Evolutionary conservation across 1,140 invertebrate genomes (phyloP).

Genomic region (Leptinotarsa lineolata): DNA sequence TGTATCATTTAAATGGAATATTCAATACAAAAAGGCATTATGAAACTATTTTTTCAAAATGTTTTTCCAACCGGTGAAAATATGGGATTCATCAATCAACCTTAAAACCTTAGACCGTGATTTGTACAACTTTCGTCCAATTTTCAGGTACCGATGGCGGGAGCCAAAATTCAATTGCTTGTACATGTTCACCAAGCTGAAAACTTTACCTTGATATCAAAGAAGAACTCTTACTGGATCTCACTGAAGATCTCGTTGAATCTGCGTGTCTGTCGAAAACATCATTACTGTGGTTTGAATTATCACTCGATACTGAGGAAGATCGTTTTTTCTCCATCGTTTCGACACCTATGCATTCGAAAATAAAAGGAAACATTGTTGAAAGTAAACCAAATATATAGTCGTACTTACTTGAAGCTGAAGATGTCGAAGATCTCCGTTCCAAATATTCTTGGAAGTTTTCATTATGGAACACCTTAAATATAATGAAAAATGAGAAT

Average conservation of each 20-base stretch:
- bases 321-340: neutral
- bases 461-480: neutral
- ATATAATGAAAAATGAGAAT: too few species aligned
- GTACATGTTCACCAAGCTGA: too few species aligned
- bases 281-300: neutral
- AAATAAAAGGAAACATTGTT: neutral
- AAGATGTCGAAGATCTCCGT: neutral
- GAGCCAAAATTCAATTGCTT: too few species aligned
- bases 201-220: too few species aligned
- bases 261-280: neutral
- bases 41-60: too few species aligned
- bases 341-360: neutral
- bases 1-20: too few species aligned
- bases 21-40: too few species aligned
- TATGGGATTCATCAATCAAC: too few species aligned
- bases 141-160: too few species aligned
- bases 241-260: neutral
- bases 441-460: conserved; percentile 2
- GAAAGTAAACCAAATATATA: neutral
- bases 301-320: neutral
- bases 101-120: too few species aligned
- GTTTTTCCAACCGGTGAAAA: too few species aligned
- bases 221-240: neutral
- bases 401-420: neutral
- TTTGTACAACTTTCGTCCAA: too few species aligned